Evolutionary conservation across 2,113 vertebrate genomes (phyloP).

Genomic region (Brachypodius melanocephalos): DNA sequence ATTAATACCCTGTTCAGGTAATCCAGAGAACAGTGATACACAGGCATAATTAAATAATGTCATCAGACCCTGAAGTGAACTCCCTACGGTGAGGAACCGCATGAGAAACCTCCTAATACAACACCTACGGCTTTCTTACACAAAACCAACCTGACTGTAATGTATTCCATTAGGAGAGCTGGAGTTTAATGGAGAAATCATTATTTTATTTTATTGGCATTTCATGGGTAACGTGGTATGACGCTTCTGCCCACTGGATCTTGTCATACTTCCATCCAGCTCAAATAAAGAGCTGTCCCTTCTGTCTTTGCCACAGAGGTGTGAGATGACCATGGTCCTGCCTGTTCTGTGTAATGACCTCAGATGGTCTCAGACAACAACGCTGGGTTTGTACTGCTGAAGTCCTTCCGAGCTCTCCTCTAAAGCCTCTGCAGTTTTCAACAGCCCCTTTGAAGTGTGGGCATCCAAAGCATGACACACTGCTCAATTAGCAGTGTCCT

Average conservation of each 20-base stretch:
- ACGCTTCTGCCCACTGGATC: neutral
- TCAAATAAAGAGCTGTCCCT: neutral
- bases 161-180: constrained; percentile 29
- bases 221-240: neutral
- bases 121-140: constrained; percentile 46
- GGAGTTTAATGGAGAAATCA: constrained; percentile 23
- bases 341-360: neutral
- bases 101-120: constrained; percentile 58
- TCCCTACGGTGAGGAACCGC: constrained; percentile 39
- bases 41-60: constrained; percentile 71
- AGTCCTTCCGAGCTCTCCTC: neutral
- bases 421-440: neutral
- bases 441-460: neutral
- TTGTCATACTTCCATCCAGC: neutral
- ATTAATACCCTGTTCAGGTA: constrained; percentile 59
- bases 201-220: constrained; percentile 29
- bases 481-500: rapidly evolving
- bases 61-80: constrained; percentile 61
- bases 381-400: neutral
- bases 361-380: neutral
- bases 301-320: neutral
- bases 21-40: constrained; percentile 28
- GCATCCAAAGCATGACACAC: neutral
- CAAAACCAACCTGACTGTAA: constrained; percentile 49
- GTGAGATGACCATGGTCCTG: neutral